Evolutionary conservation across 2,797 vertebrate species (phyloP).

Genomic region (Arremon aurantiirostris): DNA sequence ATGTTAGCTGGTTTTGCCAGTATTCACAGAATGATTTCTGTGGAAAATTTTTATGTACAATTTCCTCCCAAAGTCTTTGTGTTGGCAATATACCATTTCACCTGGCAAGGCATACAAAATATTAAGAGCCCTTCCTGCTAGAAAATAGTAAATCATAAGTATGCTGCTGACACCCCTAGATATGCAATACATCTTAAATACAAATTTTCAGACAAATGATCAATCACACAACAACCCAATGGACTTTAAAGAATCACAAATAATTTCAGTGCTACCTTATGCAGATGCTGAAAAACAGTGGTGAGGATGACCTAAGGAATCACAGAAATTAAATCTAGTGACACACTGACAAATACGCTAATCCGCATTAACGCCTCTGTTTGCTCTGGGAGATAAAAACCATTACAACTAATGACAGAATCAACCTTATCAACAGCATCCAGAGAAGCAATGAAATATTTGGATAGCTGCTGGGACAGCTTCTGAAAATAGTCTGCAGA

Average conservation of each 20-base stretch:
- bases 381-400: constrained; percentile 34
- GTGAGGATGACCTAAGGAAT: background rate
- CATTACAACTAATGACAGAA: constrained; percentile 22
- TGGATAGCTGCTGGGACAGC: background rate
- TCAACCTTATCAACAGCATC: constrained; percentile 1
- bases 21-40: background rate
- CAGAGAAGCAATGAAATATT: background rate
- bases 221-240: background rate
- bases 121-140: background rate
- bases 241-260: background rate
- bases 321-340: background rate
- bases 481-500: background rate
- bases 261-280: background rate
- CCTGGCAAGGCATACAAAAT: background rate
- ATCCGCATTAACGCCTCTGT: background rate
- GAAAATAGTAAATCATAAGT: constrained; percentile 10
- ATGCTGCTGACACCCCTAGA: background rate
- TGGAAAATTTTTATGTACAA: background rate
- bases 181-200: background rate
- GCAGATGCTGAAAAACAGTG: background rate
- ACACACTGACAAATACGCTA: background rate
- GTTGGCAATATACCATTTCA: constrained; percentile 19
- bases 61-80: constrained; percentile 11
- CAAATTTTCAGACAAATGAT: constrained; percentile 29
- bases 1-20: background rate